Conservation (phyloP, 2,888 invertebrate genomes). For the Caenorhabditis sulstoni region DNA sequence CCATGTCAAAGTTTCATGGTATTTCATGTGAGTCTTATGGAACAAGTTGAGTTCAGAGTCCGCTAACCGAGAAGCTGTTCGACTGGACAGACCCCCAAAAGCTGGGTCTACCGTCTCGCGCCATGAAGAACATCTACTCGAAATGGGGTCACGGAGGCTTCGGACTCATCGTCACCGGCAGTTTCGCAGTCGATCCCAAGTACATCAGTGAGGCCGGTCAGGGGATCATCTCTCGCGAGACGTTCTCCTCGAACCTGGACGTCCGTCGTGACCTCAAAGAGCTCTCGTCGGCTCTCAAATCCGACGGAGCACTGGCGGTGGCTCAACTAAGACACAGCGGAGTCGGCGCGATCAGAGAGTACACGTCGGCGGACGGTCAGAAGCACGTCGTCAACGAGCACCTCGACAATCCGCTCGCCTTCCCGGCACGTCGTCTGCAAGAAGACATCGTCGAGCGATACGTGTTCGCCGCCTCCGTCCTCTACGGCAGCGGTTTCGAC, state of each 20-base stretch:
- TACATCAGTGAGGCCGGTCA: conserved; percentile 60
- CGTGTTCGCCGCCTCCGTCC: conserved; percentile 41
- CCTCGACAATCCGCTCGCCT: conserved; percentile 11
- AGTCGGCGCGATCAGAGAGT: neutral
- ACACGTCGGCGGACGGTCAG: neutral
- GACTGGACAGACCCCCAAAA: conserved; percentile 19
- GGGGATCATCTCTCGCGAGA: conserved; percentile 54
- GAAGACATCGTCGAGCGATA: conserved; percentile 61
- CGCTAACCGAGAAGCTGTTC: conserved; percentile 60
- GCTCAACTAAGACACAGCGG: conserved; percentile 56
- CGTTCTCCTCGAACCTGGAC: conserved; percentile 23
- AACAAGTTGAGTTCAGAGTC: conserved; percentile 56
- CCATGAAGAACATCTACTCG: conserved; percentile 58
- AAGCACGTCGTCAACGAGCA: neutral
- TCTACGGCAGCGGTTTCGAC: conserved; percentile 62
- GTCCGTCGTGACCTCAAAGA: conserved; percentile 21
- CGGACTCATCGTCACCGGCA: conserved; percentile 70
- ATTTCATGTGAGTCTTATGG: neutral
- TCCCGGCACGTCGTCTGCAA: conserved; percentile 62
- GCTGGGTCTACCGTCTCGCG: conserved; percentile 59
- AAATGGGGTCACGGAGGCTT: conserved; percentile 69
- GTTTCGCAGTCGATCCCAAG: conserved; percentile 41
- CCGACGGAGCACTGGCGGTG: conserved; percentile 61
- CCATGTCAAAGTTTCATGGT: no score
- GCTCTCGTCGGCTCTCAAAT: conserved; percentile 37